Base-by-base conservation (phyloP, 2,113 vertebrate species). In the Indicator indicator region DNA sequence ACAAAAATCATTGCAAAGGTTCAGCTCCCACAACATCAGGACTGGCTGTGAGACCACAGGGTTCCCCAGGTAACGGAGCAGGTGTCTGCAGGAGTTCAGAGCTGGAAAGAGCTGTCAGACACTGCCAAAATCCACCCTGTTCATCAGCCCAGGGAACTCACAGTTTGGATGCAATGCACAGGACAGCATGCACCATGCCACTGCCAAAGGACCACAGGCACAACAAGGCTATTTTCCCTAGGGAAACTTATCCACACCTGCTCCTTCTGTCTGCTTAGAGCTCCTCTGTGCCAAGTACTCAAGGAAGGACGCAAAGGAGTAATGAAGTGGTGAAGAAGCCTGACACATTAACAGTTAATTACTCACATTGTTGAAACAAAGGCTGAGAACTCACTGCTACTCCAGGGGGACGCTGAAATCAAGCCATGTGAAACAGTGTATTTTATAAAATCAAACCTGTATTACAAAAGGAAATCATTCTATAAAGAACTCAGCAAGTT, bases 141-240 rank as follows among this genome's bases (percentile, higher is more conserved):
- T 48, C 4, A 0, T 12, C 38, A 54, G 33, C 13, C 6, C 36
- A 16, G 12, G 36, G 32, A 50, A 71, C 7, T 12, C 19, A 19
- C 4, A 3, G 26, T 9, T 20, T 4, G 1, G 44, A 15, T 32
- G 38, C 28, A 44, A 0, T 1, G 20, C 1, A 0, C 18, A 3
- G 15, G 71, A 64, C 11, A 0, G 21, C 11, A 56, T 0, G 1
- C n/a, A 68, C 38, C 48, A 12, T 6, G 23, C 23, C 20, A 9
- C 58, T 42, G 33, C 46, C 0, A 0, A 73, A 54, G 18, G 13
- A 73, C 26, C 7, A 7, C 11, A 13, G 17, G n/a, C 32, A 83
- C 32, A 36, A 6, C 4, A 26, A 19, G 18, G 8, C 18, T 33
- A 11, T 12, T 30, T 69, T 68, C 26, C 42, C 48, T 24, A 8